A percentile compares a stretch with the other conserved stretches of the same genome.
phyloP scores from a whole-genome alignment of 1,140 invertebrate genomes.

The Psix sp. region DNA sequence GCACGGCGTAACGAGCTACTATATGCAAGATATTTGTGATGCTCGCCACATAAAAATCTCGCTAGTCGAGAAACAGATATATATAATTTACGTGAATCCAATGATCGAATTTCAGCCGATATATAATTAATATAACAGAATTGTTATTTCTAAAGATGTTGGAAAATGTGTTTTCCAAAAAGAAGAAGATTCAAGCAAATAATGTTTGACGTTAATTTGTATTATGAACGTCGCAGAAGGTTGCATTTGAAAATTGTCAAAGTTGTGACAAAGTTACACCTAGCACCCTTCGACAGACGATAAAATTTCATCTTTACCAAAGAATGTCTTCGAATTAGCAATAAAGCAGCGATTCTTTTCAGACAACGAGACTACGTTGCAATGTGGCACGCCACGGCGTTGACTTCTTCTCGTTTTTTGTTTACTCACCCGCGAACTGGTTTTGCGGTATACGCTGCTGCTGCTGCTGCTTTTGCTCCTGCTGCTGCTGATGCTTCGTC shows the following conservation, averaged over 20 bases:
- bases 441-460: slow-evolving; percentile 73
- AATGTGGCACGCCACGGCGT: slow-evolving; percentile 68
- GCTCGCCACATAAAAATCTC: slow-evolving; percentile 24
- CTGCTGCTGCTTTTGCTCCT: slow-evolving; percentile 44
- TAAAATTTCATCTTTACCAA: slow-evolving; percentile 74
- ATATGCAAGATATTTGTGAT: slow-evolving; percentile 55
- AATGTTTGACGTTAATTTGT: no score
- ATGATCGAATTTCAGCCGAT: no score
- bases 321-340: slow-evolving; percentile 75
- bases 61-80: slow-evolving; percentile 24
- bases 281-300: slow-evolving; percentile 65
- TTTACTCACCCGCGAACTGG: slow-evolving; percentile 78
- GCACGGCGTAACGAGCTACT: slow-evolving; percentile 62
- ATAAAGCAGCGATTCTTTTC: slow-evolving; percentile 73
- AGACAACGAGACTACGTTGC: slow-evolving; percentile 63
- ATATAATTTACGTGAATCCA: no score
- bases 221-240: slow-evolving; percentile 21
- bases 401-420: slow-evolving; percentile 76
- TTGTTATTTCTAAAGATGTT: no score
- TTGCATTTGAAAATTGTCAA: slow-evolving; percentile 52
- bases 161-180: no score
- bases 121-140: no score
- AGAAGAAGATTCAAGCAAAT: no score
- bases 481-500: slow-evolving; percentile 47
- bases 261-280: slow-evolving; percentile 58